Evolutionary conservation across 2,113 vertebrate species (phyloP).

Genomic region (Indri indri): DNA sequence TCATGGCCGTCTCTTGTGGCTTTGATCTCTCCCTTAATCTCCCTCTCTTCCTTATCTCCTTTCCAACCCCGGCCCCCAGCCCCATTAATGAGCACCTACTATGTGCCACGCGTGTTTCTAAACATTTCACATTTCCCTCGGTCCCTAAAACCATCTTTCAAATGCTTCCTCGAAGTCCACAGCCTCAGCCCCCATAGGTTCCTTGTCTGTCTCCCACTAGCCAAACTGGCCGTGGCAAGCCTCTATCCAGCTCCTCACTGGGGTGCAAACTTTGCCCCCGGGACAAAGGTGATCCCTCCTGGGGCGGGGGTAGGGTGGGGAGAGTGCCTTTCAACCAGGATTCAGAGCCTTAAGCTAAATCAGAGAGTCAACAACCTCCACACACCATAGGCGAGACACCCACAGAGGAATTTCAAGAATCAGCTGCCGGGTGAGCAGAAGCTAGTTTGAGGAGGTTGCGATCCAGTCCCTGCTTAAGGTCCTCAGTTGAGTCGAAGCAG

Average conservation of each 20-base stretch:
- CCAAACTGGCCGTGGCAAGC: background rate
- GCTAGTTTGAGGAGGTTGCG: background rate
- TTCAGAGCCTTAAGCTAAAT: background rate
- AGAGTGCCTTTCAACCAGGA: background rate
- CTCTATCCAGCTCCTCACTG: background rate
- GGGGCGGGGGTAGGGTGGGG: background rate
- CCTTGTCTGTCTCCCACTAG: background rate
- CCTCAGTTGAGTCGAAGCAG: background rate
- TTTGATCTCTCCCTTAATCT: background rate
- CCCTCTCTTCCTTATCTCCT: rapidly evolving
- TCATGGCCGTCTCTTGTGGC: background rate
- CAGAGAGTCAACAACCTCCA: background rate
- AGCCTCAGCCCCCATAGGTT: background rate
- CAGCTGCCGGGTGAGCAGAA: background rate
- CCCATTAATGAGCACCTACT: background rate
- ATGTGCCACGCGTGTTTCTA: background rate
- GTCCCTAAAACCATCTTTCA: background rate
- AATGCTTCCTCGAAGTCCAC: background rate
- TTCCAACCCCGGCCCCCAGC: no score
- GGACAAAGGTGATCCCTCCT: background rate
- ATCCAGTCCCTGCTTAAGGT: background rate
- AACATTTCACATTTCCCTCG: background rate
- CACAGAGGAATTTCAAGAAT: background rate
- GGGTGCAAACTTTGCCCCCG: background rate
- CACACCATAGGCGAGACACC: background rate